Evolutionary conservation across 2,888 invertebrate genomes (phyloP).

Genomic region (Xestobium rufovillosum): DNA sequence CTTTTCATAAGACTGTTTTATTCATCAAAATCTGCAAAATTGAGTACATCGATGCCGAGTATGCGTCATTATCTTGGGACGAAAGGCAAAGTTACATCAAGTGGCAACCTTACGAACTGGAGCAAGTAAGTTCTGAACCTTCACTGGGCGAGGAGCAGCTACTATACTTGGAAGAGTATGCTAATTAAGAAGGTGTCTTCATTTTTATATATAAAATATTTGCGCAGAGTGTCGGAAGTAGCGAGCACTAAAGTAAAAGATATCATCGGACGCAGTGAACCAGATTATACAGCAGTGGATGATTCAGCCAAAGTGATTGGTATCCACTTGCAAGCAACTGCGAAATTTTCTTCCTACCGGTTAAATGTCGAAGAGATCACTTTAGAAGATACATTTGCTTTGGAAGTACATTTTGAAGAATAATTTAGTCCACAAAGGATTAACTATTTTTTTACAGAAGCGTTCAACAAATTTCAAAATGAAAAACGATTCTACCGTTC

Average conservation of each 20-base stretch:
- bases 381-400: constrained; percentile 52
- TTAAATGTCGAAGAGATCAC: constrained; percentile 42
- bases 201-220: too few relatives aligned
- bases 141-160: not conserved
- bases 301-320: constrained; percentile 38
- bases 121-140: not conserved
- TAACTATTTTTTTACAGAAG: constrained; percentile 29
- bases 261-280: too few relatives aligned
- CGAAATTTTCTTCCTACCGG: constrained; percentile 48
- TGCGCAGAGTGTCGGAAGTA: too few relatives aligned
- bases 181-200: too few relatives aligned
- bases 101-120: constrained; percentile 27
- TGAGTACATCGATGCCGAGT: constrained; percentile 26
- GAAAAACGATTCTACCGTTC: constrained; percentile 30
- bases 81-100: constrained; percentile 39
- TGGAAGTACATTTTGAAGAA: constrained; percentile 41
- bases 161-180: too few relatives aligned
- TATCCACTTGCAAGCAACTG: constrained; percentile 46
- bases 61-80: constrained; percentile 39
- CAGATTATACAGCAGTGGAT: constrained; percentile 29
- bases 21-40: too few relatives aligned
- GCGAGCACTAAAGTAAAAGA: too few relatives aligned
- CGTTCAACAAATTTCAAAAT: constrained; percentile 26
- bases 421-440: too few relatives aligned
- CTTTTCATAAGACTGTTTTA: too few relatives aligned